Base-by-base conservation (phyloP, 2,797 vertebrate species). In the Holocentrus rufus region DNA sequence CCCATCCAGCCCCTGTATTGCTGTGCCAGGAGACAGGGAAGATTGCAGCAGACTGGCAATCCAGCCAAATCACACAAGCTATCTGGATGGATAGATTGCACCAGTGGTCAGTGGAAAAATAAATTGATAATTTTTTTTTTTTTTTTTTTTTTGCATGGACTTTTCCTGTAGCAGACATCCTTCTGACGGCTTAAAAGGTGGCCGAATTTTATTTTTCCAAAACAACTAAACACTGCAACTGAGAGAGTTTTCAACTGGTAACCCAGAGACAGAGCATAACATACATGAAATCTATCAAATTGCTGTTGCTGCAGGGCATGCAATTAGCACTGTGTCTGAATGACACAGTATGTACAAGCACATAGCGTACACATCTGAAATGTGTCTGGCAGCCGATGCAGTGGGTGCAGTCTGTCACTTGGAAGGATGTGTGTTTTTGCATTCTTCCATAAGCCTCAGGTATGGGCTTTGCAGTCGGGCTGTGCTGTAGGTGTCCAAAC, bases 331-430 rank as follows among this genome's bases (percentile, higher is more conserved):
- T 23, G 31, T 68, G 39, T 34, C 11, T 27, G 8, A 18, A 9
- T 5, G 11, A 56, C 54, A 56, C 30, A 25, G 54, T 31, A 30
- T 18, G 25, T 27, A 27, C 25, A 46, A 55, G 53, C 10, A 55
- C 23, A 55, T 30, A 8, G 15, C 7, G 25, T 30, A 30, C 25
- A 30, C n/a, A 14, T 22, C 4, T 42, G 13, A 42, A 23, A 61
- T 61, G 20, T 39, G n/a, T 50, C 5, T 69, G 65, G 53, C 22
- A 50, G 50, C 14, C 15, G 22, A 73, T 27, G 27, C 46, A 7
- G 39, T 34, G 34, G 20, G 11, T 23, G 20, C 2, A 11, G 50
- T 27, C 36, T 22, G 5, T 23, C 9, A 18, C 1, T 13, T 23
- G 17, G 4, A 2, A 53, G 10, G 15, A 14, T 42, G 39, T 42